Conservation (phyloP, 2,113 vertebrate genomes). For the Sphyrna mokarran region DNA sequence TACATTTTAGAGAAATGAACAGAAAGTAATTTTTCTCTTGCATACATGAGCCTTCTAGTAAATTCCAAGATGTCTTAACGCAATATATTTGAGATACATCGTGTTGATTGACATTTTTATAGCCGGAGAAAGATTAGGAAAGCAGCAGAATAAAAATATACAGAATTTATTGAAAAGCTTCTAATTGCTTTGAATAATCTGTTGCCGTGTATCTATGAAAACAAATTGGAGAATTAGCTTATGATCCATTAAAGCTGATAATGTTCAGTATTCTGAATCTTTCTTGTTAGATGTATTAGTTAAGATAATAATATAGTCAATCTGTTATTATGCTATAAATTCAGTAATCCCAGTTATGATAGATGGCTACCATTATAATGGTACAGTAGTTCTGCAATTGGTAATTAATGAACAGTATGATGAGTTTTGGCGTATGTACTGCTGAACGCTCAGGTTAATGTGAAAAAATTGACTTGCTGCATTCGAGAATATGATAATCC, state of each 20-base stretch:
- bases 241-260: background rate
- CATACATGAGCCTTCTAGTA: background rate
- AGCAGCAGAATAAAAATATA: background rate
- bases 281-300: background rate
- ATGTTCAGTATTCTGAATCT: conserved; percentile 1
- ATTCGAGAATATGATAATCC: background rate
- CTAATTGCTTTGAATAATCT: background rate
- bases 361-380: background rate
- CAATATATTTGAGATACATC: background rate
- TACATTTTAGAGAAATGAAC: background rate
- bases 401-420: background rate
- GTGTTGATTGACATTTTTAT: background rate
- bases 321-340: background rate
- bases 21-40: background rate
- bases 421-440: background rate
- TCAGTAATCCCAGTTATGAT: background rate
- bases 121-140: background rate
- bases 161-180: background rate
- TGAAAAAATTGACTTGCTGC: background rate
- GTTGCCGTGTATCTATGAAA: background rate
- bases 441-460: background rate
- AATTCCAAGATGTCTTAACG: background rate
- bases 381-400: background rate
- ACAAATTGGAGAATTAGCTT: background rate
- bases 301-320: background rate